Evolutionary conservation across 2,797 vertebrate species (phyloP), one percentile per base, ranked within the genome.

Genomic region (Cirrhinus mrigala): DNA sequence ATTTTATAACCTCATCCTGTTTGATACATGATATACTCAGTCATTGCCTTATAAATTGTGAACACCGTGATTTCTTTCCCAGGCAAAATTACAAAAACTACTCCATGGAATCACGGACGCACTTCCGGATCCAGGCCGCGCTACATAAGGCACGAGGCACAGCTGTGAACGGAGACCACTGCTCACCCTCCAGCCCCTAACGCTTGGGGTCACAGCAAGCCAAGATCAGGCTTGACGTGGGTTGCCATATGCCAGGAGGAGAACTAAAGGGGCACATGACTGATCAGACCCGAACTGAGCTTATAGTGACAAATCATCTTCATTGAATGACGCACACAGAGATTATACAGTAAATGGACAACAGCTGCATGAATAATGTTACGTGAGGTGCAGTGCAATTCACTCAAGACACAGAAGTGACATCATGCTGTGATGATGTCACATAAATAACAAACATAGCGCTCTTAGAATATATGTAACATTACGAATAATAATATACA

Each of bases 41-140:
- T 46, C 33, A 5, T 58, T 78, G 12, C 56, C 16, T 29, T 20
- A 48, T 75, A 20, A 27, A 14, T 20, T 16, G 20, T 64, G 27
- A 64, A 64, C 24, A n/a, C 18, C 54, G 20, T 40, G 3, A 58
- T 66, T 44, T 56, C 44, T 69, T 76, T 84, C 15, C 12, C 91
- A 99, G 98, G 91, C 96, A 98, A 90, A 99, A 98, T 93, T 99
- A 99, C 92, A 99, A 99, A 95, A 98, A 99, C 93, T 99, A 99
- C 93, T 99, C 98, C 50, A 99, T 99, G 98, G 98, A 99, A 93
- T 99, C 98, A 84, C 96, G 98, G 91, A 99, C 97, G 80, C 98
- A 99, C 92, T 99, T 99, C 95, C 96, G 98, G 89, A 98, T 99
- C 92, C 98, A 99, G 92, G 98, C 97, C 83, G 98, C 98, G 86